Conservation (phyloP, 1,140 invertebrate species). For the Amyelois transitella region DNA sequence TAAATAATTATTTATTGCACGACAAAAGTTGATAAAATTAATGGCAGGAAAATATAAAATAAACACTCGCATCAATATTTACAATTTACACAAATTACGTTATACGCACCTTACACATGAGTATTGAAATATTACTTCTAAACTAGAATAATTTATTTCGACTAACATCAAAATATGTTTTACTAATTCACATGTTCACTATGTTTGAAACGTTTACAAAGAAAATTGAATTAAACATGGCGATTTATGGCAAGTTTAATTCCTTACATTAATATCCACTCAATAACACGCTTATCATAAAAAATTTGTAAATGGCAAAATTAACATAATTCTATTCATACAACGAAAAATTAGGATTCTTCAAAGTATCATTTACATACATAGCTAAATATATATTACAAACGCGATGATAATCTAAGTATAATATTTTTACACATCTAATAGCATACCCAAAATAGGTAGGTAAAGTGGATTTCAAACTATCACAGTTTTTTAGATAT, state of each 20-base stretch:
- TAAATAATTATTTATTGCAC: constrained; percentile 25
- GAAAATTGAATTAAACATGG: constrained; percentile 58
- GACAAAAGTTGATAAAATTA: constrained; percentile 7
- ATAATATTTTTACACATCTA: no score
- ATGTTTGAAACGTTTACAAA: not conserved
- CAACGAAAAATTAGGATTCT: not conserved
- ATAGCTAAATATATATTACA: no score
- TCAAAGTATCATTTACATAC: no score
- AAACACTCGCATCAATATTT: constrained; percentile 9
- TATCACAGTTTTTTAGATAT: constrained; percentile 36
- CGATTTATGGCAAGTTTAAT: constrained; percentile 67
- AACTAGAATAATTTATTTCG: not conserved
- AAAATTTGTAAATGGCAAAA: constrained; percentile 14
- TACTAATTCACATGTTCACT: not conserved
- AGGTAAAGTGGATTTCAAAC: constrained; percentile 15
- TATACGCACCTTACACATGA: constrained; percentile 1
- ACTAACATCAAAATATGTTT: not conserved
- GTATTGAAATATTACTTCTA: not conserved
- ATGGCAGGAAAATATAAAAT: constrained; percentile 17
- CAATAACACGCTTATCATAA: constrained; percentile 10
- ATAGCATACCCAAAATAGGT: no score
- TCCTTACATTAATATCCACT: constrained; percentile 23
- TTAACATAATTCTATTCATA: not conserved
- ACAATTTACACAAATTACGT: not conserved
- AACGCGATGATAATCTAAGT: no score